Conservation (phyloP, 2,797 vertebrate genomes). For the Antrozous pallidus region DNA sequence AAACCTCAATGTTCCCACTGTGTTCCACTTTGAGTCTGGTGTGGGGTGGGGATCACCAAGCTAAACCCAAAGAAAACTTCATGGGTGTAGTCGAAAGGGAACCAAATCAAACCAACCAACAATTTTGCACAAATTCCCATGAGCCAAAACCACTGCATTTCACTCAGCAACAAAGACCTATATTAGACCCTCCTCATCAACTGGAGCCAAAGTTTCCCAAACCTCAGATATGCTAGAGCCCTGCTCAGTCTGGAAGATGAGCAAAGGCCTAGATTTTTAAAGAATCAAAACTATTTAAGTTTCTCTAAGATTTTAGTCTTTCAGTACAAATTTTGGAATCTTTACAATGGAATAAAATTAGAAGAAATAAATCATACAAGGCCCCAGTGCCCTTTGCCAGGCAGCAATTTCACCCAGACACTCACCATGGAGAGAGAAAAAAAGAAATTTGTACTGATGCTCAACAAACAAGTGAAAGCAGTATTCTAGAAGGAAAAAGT, state of each 20-base stretch:
- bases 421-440: not conserved
- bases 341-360: conserved; percentile 51
- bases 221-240: conserved; percentile 44
- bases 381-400: not conserved
- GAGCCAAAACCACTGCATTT: conserved; percentile 70
- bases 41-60: conserved; percentile 58
- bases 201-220: conserved; percentile 45
- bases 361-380: conserved; percentile 50
- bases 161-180: conserved; percentile 54
- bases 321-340: conserved; percentile 28
- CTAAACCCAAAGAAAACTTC: conserved; percentile 62
- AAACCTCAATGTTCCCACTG: conserved; percentile 57
- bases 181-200: conserved; percentile 49
- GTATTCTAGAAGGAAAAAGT: conserved; percentile 55
- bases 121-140: conserved; percentile 59
- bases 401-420: not conserved
- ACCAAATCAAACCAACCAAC: conserved; percentile 66
- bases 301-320: conserved; percentile 21
- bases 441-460: conserved; percentile 14
- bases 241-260: conserved; percentile 51
- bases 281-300: conserved; percentile 39
- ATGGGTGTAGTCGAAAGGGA: conserved; percentile 58
- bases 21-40: conserved; percentile 63
- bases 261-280: conserved; percentile 45
- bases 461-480: conserved; percentile 60